phyloP scores from a whole-genome alignment of 2,113 vertebrate species.

The Oenanthe oenanthe region DNA sequence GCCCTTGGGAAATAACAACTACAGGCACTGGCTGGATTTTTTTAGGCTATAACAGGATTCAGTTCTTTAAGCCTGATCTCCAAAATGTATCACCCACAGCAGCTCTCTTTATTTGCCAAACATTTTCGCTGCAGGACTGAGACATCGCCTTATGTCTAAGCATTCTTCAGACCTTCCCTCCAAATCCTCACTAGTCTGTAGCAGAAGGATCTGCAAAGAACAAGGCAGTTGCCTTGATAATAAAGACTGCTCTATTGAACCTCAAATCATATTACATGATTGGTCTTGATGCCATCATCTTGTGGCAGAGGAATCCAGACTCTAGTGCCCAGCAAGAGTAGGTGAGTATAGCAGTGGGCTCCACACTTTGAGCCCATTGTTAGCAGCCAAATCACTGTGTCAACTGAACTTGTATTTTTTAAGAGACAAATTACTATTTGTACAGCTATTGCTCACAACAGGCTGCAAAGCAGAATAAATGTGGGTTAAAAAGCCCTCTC shows the following conservation, averaged over 20 bases:
- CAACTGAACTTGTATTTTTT: not conserved
- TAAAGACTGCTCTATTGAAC: not conserved
- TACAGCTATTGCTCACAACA: not conserved
- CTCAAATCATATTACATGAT: not conserved
- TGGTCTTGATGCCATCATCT: not conserved
- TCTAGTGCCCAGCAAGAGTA: not conserved
- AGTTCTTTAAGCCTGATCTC: not conserved
- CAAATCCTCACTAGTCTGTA: not conserved
- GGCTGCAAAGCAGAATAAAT: not conserved
- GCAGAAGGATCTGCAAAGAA: not conserved
- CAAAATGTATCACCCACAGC: not conserved
- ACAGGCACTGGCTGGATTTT: not conserved
- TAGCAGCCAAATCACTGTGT: not conserved
- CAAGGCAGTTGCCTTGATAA: not conserved
- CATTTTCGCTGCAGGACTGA: not conserved
- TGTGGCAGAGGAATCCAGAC: not conserved
- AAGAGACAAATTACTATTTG: not conserved
- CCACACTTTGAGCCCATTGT: not conserved
- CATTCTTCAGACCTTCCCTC: not conserved
- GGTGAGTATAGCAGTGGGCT: not conserved
- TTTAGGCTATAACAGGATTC: not conserved
- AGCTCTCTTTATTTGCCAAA: not conserved
- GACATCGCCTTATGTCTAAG: not conserved
- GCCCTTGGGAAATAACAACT: conserved; percentile 5
- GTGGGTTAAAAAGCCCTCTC: not conserved